A percentile compares a stretch with the other conserved stretches of the same genome.
Evolutionary conservation across 2,888 invertebrate species (phyloP).

Genomic region (Trachelus stipa): DNA sequence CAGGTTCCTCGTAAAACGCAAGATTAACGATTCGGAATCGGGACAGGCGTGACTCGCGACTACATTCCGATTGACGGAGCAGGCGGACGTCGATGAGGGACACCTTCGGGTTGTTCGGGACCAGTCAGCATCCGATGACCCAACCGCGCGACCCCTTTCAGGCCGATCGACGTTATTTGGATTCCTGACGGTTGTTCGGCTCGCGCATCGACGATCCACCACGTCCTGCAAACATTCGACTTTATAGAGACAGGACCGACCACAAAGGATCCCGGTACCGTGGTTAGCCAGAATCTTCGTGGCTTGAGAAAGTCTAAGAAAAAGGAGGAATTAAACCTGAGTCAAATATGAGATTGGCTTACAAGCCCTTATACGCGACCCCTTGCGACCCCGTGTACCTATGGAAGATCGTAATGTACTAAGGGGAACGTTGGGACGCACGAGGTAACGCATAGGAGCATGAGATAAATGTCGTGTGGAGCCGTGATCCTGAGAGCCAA

Average conservation of each 20-base stretch:
- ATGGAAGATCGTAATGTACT: background rate
- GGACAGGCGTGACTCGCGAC: slow-evolving; percentile 8
- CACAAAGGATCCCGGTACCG: background rate
- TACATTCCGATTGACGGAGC: slow-evolving; percentile 6
- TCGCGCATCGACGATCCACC: background rate
- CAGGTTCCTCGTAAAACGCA: slow-evolving; percentile 6
- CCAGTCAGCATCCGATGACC: background rate
- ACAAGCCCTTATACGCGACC: background rate
- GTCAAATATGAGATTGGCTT: background rate
- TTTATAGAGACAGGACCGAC: slow-evolving; percentile 2
- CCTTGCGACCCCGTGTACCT: background rate
- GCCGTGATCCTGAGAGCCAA: slow-evolving; percentile 28
- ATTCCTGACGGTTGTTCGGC: slow-evolving; percentile 6
- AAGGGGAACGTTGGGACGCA: background rate
- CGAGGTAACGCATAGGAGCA: slow-evolving; percentile 15
- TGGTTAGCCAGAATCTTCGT: background rate
- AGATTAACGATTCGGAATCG: slow-evolving; percentile 9
- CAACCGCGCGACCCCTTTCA: slow-evolving; percentile 8
- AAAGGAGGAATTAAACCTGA: background rate
- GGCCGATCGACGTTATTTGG: slow-evolving; percentile 3
- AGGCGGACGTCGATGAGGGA: background rate
- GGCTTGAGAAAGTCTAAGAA: background rate
- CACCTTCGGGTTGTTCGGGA: background rate
- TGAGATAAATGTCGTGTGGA: slow-evolving; percentile 27
- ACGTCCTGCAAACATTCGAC: slow-evolving; percentile 7